Evolutionary conservation across 2,797 vertebrate species (phyloP), one percentile per base, ranked within the genome.

Genomic region (Hyperoplus immaculatus): DNA sequence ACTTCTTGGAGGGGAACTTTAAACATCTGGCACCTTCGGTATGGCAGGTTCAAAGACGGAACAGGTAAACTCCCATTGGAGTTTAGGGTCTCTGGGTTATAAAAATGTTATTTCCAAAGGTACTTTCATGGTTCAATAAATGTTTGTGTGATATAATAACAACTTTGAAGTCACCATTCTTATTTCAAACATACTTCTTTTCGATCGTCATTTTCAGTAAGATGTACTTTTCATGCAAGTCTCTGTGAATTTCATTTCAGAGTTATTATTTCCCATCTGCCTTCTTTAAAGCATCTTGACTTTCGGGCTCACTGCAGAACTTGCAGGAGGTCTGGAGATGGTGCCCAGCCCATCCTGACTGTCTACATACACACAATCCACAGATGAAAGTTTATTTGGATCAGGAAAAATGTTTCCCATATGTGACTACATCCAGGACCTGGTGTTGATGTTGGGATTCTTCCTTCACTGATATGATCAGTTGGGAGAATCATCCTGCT

Each of bases 361-460:
- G 80, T 78, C 82, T 87, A 74, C 67, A 81, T 68, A 73, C 85
- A 88, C 83, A 91, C 66, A 88, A 92, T 88, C 81, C 86, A 82
- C 82, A 89, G 91, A 95, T 94, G 91, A 95, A 95, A 92, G 93
- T 93, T 92, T 94, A 94, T 94, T 93, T 91, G 86, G 88, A 92
- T 93, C 89, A 91, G 85, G 88, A 93, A 90, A 94, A 94, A 95
- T 94, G 85, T 80, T 73, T 95, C 88, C 95, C 95, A 96, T 91
- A 93, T 96, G 94, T 92, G 89, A 88, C 90, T 86, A 88, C 84
- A 86, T 89, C 80, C 63, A 84, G 85, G 89, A 88, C 94, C 90
- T 94, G 91, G 87, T 92, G 92, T 93, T 94, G 93, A 94, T 95
- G 90, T 94, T 79, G 72, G 86, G 89, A 92, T 93, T 91, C 89